Conservation (phyloP, 2,113 vertebrate species). For the Corythaixoides concolor region DNA sequence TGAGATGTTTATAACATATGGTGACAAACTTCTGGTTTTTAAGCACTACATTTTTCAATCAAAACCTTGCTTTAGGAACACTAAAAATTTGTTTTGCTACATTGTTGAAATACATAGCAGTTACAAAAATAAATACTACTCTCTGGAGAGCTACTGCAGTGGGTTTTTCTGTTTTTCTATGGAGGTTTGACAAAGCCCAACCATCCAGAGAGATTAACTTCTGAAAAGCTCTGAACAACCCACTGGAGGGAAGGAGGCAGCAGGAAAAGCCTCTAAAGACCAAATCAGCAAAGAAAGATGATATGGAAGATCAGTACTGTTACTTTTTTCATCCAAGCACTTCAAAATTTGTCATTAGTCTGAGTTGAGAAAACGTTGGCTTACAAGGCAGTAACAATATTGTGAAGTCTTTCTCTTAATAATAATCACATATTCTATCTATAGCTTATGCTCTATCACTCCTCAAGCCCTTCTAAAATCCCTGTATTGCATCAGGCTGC, state of each 20-base stretch:
- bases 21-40: conserved; percentile 24
- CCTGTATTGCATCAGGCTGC: neutral
- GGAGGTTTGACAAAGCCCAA: neutral
- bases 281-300: neutral
- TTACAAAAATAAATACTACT: conserved; percentile 1
- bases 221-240: neutral
- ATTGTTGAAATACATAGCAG: neutral
- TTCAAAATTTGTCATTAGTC: neutral
- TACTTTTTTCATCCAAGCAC: neutral
- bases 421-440: neutral
- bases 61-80: neutral
- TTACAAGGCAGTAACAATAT: neutral
- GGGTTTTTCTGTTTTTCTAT: neutral
- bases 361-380: neutral
- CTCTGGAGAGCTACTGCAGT: neutral
- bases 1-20: conserved; percentile 48
- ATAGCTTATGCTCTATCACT: neutral
- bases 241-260: neutral
- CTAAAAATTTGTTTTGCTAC: conserved; percentile 3
- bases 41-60: conserved; percentile 44
- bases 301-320: neutral
- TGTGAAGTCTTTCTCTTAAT: neutral
- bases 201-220: neutral
- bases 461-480: neutral
- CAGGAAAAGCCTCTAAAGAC: neutral